Base-by-base conservation (phyloP, 1,140 invertebrate genomes). In the Solenopsis fugax region DNA sequence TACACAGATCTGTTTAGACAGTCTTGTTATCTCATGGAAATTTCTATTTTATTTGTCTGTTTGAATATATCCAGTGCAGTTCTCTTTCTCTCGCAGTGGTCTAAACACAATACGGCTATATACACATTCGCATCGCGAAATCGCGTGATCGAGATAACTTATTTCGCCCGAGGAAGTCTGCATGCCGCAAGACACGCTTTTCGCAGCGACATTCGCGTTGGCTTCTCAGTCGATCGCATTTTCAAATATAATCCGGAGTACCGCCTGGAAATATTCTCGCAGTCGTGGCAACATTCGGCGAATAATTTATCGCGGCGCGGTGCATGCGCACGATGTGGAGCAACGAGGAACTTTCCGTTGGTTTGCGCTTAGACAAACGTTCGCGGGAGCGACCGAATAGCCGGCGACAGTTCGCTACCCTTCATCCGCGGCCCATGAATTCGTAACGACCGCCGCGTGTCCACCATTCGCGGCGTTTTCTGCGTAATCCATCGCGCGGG, bases 81-180 rank as follows among this genome's bases (percentile, higher is more conserved):
- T 71, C 48, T 72, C 21, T 29, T 41, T 71, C 45, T 52, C 45
- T 13, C 21, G 13, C 1, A 16, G 12, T 18, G 41, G 54, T 64
- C 56, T 34, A 77, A 62, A 77, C 50, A 84, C 9, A n/a, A 60
- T 50, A 18, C 41, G 37, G 1, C 24, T 60, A 34, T 69, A 58
- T 37, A 48, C 69, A 75, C 41, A 34, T 45, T 24, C 24, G 54
- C 41, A 34, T 75, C 80, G 80, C 52, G 80, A 73, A 82, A 82
- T 82, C 80, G 80, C 80, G 80, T 84, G 80, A 62, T 84, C 80
- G 54, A 60, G 69, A 84, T 84, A 60, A 84, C 80, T 82, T 82
- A 73, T 60, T 82, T 73, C 29, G 37, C 12, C 21, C 50, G 12
- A 58, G 41, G 37, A 56, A 60, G 41, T 48, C 52, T 4, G 67